A percentile compares a stretch with the other conserved stretches of the same genome.
phyloP scores from a whole-genome alignment of 2,113 vertebrate genomes.

The Cyanoderma ruficeps region DNA sequence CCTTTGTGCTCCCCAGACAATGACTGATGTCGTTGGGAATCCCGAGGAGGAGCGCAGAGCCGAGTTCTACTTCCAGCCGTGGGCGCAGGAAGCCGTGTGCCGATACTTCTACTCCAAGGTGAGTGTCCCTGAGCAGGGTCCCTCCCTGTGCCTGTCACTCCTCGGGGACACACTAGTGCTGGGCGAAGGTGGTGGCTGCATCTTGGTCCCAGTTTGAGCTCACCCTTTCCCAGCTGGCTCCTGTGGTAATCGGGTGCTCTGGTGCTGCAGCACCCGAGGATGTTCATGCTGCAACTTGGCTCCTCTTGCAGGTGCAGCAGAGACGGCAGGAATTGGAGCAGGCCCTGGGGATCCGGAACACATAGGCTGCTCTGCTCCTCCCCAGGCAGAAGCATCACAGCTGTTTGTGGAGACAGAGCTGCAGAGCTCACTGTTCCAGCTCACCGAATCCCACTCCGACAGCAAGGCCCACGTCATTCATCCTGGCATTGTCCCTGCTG shows the following conservation, averaged over 20 bases:
- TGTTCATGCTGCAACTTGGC: not conserved
- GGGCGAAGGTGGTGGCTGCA: fast-evolving
- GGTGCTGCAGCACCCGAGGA: not conserved
- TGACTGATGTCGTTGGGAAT: conserved; percentile 98
- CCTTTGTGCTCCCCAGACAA: conserved; percentile 80
- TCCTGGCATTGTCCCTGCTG: conserved; percentile 22
- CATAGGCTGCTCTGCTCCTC: conserved; percentile 68
- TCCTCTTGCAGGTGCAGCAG: conserved; percentile 89
- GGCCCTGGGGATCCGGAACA: conserved; percentile 97
- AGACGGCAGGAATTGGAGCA: conserved; percentile 96
- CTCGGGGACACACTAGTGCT: not conserved
- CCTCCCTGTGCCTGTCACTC: fast-evolving
- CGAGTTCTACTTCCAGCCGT: conserved; percentile 98
- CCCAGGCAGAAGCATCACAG: conserved; percentile 18
- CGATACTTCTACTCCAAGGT: conserved; percentile 99
- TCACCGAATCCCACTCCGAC: conserved; percentile 38
- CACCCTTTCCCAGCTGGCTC: not conserved
- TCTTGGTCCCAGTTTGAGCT: not conserved
- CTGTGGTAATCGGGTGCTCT: not conserved
- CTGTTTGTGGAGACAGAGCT: conserved; percentile 42
- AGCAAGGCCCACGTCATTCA: not conserved
- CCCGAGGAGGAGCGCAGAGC: conserved; percentile 96
- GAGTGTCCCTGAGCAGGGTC: fast-evolving
- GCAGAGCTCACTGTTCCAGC: conserved; percentile 45
- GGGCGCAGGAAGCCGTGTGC: conserved; percentile 98